Conservation (phyloP, 2,113 vertebrate genomes). For the Montifringilla adamsi region DNA sequence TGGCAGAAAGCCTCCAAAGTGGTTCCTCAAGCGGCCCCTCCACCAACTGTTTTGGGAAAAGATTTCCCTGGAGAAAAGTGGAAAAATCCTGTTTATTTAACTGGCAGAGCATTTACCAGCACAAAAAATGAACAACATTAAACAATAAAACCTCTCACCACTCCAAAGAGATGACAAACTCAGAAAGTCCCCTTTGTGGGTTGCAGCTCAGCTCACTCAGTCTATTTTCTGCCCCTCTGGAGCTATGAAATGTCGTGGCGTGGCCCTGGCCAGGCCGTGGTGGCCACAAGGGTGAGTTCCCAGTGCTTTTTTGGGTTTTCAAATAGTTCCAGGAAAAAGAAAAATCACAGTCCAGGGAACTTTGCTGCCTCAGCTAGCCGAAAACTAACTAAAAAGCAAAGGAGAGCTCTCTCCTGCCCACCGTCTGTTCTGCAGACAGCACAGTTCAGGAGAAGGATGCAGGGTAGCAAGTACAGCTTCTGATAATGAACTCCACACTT, state of each 20-base stretch:
- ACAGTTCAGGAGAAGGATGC: neutral
- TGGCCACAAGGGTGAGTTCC: neutral
- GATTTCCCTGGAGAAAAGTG: neutral
- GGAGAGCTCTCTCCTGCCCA: neutral
- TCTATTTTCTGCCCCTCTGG: neutral
- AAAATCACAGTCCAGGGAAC: neutral
- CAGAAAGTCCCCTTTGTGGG: neutral
- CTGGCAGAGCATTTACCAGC: neutral
- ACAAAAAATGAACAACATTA: neutral
- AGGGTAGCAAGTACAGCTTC: neutral
- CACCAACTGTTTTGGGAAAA: neutral
- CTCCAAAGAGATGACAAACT: neutral
- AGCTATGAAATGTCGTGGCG: neutral
- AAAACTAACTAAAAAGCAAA: neutral
- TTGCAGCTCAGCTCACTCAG: neutral
- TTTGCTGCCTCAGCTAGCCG: neutral
- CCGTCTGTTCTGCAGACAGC: neutral
- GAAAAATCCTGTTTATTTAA: neutral
- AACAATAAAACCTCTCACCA: neutral
- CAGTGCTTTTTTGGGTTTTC: neutral
- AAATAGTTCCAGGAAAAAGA: neutral
- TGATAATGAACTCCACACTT: neutral
- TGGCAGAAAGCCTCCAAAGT: neutral
- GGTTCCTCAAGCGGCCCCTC: neutral
- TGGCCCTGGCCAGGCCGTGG: neutral